Conservation (phyloP, 2,888 invertebrate species). For the Diarsia mendica region DNA sequence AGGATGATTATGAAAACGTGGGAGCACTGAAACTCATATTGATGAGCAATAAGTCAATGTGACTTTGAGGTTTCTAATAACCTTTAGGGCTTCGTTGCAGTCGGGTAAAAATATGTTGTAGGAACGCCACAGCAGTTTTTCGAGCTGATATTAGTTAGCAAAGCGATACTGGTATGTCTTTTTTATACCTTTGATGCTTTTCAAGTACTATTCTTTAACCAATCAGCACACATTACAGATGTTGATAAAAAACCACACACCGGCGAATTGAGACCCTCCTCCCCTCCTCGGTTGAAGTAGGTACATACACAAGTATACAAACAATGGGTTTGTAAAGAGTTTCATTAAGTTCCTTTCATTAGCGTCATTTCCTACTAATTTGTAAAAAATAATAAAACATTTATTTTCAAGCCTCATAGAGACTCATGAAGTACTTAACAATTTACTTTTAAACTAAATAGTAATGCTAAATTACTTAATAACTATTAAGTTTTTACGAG, state of each 20-base stretch:
- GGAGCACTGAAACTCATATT: constrained; percentile 29
- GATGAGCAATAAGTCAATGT: constrained; percentile 4
- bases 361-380: too few species aligned
- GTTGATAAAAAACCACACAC: too few species aligned
- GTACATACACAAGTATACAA: too few species aligned
- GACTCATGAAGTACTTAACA: neutral
- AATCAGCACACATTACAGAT: neutral
- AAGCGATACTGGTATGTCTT: neutral
- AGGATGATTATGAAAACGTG: constrained; percentile 48
- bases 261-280: too few species aligned
- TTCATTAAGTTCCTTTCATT: too few species aligned
- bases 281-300: too few species aligned
- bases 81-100: too few species aligned
- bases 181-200: neutral
- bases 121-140: too few species aligned
- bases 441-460: neutral
- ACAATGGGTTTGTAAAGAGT: too few species aligned
- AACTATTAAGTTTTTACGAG: neutral
- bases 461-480: neutral
- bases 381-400: too few species aligned
- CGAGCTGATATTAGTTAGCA: neutral
- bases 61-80: neutral
- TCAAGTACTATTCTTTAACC: neutral
- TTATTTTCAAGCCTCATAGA: too few species aligned
- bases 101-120: neutral